Evolutionary conservation across 2,113 vertebrate genomes (phyloP), one percentile per base, ranked within the genome.

Genomic region (Cebidichthys violaceus): DNA sequence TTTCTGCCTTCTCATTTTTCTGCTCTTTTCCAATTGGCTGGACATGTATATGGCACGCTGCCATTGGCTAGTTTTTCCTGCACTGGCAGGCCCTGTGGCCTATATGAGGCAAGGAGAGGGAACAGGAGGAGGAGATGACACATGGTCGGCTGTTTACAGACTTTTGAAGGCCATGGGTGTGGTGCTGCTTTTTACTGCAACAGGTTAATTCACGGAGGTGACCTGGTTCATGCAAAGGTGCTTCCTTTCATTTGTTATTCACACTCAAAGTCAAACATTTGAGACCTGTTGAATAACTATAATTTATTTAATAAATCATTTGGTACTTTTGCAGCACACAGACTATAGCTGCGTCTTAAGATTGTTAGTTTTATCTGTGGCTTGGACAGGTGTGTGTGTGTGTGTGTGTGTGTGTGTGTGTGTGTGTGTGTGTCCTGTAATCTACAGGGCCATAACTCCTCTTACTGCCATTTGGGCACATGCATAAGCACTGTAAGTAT

Each of bases 91-190:
- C 79, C 57, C 17, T 60, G 64, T 87, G 74, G 88, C 81, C 84
- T 71, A 78, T 69, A 81, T 87, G 74, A 50, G 27, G 71, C 69
- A 83, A 70, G 75, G 81, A 73, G 86, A 78, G 68, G 87, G 79
- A 85, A 71, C 45, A 31, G 55, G 29, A 81, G 79, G 79, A 86
- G 75, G 73, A 80, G 61, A 62, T 81, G 89, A 89, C 86, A 90
- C 89, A 82, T 84, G 90, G 88, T 75, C 4, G 22, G 78, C 78
- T 94, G 89, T 92, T 91, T 92, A 87, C 89, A 80, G 84, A 68
- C 55, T 70, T 70, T 73, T 15, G 71, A 70, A 86, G 79, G 64
- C 66, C 66, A 45, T 37, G 90, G 92, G 90, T 77, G 90, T 86
- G 89, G 83, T 45, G 59, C 70, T 72, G 37, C 74, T 70, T 33